These are phyloP conservation scores for Nephila pilipes DNA, from an alignment of 1,140 invertebrate species.

Conservation along the genomic window DNA sequence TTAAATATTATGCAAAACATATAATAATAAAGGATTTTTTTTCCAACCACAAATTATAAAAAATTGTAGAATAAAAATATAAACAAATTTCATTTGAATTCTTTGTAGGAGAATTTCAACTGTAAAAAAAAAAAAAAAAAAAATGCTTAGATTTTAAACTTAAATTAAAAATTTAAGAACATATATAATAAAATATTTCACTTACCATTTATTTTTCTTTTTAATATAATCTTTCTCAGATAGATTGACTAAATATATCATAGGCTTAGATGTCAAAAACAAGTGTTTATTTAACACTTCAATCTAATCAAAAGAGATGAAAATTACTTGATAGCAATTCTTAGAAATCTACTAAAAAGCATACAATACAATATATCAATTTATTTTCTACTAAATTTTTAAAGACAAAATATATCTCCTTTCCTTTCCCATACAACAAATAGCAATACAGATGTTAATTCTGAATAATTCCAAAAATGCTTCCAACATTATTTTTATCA, in stretches of 20 bases:
- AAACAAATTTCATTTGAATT: no score
- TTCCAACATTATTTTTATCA: no score
- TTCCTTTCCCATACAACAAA: no score
- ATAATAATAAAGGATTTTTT: no score
- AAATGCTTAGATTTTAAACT: neutral
- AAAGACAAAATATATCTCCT: no score
- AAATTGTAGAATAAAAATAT: no score
- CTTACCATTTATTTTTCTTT: constrained; percentile 98
- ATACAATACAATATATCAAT: neutral
- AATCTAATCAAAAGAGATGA: constrained; percentile 87
- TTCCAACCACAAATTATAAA: no score
- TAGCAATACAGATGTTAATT: no score
- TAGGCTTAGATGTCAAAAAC: constrained; percentile 98
- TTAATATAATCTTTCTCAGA: constrained; percentile 99
- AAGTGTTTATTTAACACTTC: constrained; percentile 98
- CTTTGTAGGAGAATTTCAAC: no score
- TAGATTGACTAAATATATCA: constrained; percentile 98
- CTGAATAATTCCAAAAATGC: no score
- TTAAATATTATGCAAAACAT: no score
- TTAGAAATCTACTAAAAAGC: neutral
- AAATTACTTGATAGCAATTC: neutral
- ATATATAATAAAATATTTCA: constrained; percentile 66
- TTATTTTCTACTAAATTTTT: neutral
- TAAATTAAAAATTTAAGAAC: neutral
- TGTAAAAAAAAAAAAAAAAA: neutral